Conservation (phyloP, 2,888 invertebrate species). For the Pseudococcus viburni region DNA sequence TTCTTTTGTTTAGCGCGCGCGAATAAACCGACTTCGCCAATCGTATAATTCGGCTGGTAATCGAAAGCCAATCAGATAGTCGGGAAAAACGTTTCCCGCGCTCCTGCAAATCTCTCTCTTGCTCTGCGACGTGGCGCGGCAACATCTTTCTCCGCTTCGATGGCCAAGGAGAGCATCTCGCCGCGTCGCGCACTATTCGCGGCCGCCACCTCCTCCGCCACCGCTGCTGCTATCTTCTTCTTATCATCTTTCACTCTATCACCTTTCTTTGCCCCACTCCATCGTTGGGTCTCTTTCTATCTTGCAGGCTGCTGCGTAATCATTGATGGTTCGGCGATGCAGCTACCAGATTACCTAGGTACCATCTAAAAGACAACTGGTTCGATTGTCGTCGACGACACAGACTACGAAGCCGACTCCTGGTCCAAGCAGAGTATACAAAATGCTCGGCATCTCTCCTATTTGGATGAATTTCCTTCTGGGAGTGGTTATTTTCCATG, state of each 20-base stretch:
- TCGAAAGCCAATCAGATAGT: conserved; percentile 62
- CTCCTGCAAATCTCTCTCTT: conserved; percentile 16
- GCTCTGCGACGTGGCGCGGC: conserved; percentile 26
- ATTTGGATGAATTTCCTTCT: no score
- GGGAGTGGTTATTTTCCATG: no score
- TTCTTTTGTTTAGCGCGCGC: conserved; percentile 60
- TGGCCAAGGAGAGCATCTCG: conserved; percentile 61
- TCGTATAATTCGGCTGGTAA: conserved; percentile 63
- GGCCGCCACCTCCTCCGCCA: background rate
- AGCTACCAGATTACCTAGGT: background rate
- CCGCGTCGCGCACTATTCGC: conserved; percentile 18
- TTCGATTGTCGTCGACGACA: background rate
- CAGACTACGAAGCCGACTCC: background rate
- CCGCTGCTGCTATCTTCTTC: background rate
- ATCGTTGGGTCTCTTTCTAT: background rate
- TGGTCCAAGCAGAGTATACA: background rate
- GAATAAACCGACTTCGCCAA: conserved; percentile 61
- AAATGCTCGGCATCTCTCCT: background rate
- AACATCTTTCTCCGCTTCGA: conserved; percentile 62
- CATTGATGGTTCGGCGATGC: background rate
- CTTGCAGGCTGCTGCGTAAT: background rate
- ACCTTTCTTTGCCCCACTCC: background rate
- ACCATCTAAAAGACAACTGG: background rate
- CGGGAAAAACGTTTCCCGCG: conserved; percentile 56
- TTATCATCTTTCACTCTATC: conserved; percentile 27